Conservation (phyloP, 30 jellyfish, hydroid and myxozoan genomes). For the Euphysa ruthae region DNA sequence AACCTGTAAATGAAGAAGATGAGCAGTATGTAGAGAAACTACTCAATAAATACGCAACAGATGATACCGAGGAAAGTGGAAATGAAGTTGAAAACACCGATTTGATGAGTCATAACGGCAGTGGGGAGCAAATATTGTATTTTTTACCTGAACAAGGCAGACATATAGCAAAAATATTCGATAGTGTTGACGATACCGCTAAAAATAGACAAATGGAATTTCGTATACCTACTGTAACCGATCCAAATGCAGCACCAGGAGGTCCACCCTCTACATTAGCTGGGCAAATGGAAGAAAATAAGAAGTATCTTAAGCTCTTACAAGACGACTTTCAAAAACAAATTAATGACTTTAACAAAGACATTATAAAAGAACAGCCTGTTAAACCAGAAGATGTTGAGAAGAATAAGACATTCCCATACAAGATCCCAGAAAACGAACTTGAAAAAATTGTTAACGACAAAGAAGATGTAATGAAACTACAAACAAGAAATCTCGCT, state of each 20-base stretch:
- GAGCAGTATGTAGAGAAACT: not conserved
- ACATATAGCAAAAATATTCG: not conserved
- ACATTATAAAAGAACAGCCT: slow-evolving; percentile 20
- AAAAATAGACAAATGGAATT: slow-evolving; percentile 6
- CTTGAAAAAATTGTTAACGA: slow-evolving; percentile 5
- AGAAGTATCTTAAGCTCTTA: slow-evolving; percentile 8
- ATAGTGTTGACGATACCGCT: not conserved
- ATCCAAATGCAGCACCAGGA: not conserved
- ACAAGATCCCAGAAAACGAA: slow-evolving; percentile 6
- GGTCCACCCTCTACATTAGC: slow-evolving; percentile 1
- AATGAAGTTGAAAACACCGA: not conserved
- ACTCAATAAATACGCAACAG: not conserved
- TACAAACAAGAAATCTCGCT: slow-evolving; percentile 7
- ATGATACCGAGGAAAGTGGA: not conserved
- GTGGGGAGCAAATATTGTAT: too few relatives aligned
- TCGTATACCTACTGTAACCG: slow-evolving; percentile 12
- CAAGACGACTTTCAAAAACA: slow-evolving; percentile 27
- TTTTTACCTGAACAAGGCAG: too few relatives aligned
- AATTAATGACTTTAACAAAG: slow-evolving; percentile 20
- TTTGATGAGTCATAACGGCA: not conserved
- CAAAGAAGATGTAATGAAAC: not conserved
- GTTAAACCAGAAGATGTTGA: slow-evolving; percentile 17
- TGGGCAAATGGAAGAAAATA: slow-evolving; percentile 12
- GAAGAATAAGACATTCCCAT: slow-evolving; percentile 20
- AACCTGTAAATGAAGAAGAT: not conserved